A percentile compares a stretch with the other conserved stretches of the same genome.
Evolutionary conservation across 30 jellyfish, hydroid and myxozoan genomes (phyloP).

Genomic region (Turritopsis rubra): DNA sequence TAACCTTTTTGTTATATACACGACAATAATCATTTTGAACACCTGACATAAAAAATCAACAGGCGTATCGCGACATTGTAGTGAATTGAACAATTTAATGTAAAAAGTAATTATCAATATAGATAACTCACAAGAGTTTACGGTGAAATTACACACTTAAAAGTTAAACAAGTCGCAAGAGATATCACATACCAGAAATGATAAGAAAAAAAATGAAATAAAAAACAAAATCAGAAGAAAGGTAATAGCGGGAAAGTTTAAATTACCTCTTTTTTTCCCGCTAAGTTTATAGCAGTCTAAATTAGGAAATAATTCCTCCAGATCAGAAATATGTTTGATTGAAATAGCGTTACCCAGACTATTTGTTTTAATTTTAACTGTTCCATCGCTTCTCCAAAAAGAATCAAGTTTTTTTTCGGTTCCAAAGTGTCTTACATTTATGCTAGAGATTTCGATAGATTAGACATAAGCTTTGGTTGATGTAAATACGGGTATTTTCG

Average conservation of each 20-base stretch:
- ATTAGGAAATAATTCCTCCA: not conserved
- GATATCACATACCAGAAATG: not conserved
- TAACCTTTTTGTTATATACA: not conserved
- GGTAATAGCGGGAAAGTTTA: not conserved
- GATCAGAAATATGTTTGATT: not conserved
- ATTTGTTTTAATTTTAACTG: not conserved
- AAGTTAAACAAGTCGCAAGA: no score
- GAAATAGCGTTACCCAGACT: not conserved
- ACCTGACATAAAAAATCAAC: constrained; percentile 3
- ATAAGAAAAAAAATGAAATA: not conserved
- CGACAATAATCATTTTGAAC: not conserved
- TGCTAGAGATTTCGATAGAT: not conserved
- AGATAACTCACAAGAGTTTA: not conserved
- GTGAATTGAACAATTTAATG: constrained; percentile 2
- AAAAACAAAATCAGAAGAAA: not conserved
- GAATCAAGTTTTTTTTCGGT: not conserved
- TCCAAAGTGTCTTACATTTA: constrained; percentile 10
- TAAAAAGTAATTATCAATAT: not conserved
- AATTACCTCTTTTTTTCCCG: not conserved
- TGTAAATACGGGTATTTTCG: not conserved
- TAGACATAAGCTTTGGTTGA: not conserved
- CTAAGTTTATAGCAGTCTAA: not conserved
- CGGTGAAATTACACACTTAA: not conserved
- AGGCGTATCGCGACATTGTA: constrained; percentile 9
- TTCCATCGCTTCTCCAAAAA: not conserved